phyloP scores from a whole-genome alignment of 1,140 invertebrate species.

The Thaumetopoea pityocampa region DNA sequence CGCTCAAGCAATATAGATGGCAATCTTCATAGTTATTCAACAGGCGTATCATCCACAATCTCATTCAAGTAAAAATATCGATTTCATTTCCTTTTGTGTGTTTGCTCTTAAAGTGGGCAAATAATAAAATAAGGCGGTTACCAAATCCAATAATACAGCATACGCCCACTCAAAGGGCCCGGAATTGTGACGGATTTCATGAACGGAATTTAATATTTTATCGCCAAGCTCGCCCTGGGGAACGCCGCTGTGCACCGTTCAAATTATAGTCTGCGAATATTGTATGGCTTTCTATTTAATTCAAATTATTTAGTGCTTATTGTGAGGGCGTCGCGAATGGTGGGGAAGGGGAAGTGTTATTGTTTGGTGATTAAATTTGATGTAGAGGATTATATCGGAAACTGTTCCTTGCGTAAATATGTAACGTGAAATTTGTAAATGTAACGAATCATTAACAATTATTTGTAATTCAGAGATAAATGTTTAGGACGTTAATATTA shows the following conservation, averaged over 20 bases:
- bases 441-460: too few relatives aligned
- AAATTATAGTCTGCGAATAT: too few relatives aligned
- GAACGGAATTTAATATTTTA: slow-evolving; percentile 47
- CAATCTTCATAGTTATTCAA: slow-evolving; percentile 22
- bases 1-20: slow-evolving; percentile 1
- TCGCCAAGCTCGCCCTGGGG: slow-evolving; percentile 12
- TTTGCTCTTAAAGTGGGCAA: slow-evolving; percentile 27
- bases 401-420: too few relatives aligned
- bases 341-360: too few relatives aligned
- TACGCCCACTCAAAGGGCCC: slow-evolving; percentile 26
- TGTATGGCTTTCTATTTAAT: too few relatives aligned
- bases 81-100: slow-evolving; percentile 34
- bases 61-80: slow-evolving; percentile 29
- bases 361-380: too few relatives aligned
- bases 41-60: slow-evolving; percentile 16
- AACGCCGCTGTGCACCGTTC: neutral
- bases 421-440: too few relatives aligned
- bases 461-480: too few relatives aligned
- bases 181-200: slow-evolving; percentile 35
- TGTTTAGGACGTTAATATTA: too few relatives aligned
- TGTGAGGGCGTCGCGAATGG: too few relatives aligned
- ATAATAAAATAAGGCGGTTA: slow-evolving; percentile 32
- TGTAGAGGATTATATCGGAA: too few relatives aligned
- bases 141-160: slow-evolving; percentile 46
- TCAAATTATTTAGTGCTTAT: too few relatives aligned